A percentile compares a stretch with the other conserved stretches of the same genome.
These are phyloP conservation scores for Lepidothrix coronata DNA, from an alignment of 2,113 vertebrate species.

Conservation along the genomic window DNA sequence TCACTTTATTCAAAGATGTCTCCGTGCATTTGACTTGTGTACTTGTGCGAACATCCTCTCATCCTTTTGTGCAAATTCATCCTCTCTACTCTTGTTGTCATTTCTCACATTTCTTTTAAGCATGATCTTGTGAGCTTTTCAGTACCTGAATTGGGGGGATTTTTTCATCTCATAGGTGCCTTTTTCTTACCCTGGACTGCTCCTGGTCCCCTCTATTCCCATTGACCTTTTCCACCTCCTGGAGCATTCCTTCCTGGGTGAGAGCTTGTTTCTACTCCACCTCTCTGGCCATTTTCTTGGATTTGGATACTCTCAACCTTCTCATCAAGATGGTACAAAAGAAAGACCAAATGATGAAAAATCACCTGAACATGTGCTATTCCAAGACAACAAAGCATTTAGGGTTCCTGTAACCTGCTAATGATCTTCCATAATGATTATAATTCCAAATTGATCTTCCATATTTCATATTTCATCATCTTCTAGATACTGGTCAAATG, in stretches of 20 bases:
- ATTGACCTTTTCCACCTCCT: constrained; percentile 13
- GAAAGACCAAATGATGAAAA: background rate
- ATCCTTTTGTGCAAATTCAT: background rate
- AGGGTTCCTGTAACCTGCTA: background rate
- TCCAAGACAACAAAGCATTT: background rate
- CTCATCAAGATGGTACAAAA: background rate
- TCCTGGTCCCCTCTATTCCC: background rate
- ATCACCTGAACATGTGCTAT: background rate
- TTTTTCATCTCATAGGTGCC: background rate
- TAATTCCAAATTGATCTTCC: background rate
- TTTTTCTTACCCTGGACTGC: constrained; percentile 30
- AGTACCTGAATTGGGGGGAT: background rate
- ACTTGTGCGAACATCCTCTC: background rate
- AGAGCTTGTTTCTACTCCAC: background rate
- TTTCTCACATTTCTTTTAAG: constrained; percentile 25
- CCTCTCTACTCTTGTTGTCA: background rate
- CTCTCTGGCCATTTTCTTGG: background rate
- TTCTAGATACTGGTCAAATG: background rate
- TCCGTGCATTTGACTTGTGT: background rate
- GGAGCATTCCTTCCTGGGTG: background rate
- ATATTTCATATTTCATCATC: background rate
- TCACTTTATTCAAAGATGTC: background rate
- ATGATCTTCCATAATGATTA: background rate
- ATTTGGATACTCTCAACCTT: background rate
- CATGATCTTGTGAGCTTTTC: background rate